phyloP scores from a whole-genome alignment of 2,888 invertebrate species.

The Camponotus fellah region DNA sequence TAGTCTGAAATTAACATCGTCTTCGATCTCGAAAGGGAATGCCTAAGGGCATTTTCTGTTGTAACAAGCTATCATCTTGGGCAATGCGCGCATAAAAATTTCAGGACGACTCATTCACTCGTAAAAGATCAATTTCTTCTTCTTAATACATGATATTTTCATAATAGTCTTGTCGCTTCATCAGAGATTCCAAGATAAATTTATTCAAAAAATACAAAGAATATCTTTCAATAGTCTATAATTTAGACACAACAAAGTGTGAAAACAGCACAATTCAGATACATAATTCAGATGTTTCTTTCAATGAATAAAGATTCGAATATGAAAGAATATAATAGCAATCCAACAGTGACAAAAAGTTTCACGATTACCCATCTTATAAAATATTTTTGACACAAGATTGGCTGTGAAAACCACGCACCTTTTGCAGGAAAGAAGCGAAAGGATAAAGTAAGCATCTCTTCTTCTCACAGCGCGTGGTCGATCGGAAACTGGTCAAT shows the following conservation, averaged over 20 bases:
- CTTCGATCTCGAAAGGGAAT: constrained; percentile 52
- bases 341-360: constrained; percentile 10
- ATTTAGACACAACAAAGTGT: constrained; percentile 2
- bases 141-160: not conserved
- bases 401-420: not conserved
- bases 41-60: constrained; percentile 54
- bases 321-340: constrained; percentile 3
- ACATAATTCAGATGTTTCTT: not conserved
- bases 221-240: not conserved
- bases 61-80: constrained; percentile 26
- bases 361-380: not conserved
- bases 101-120: not conserved
- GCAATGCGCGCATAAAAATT: constrained; percentile 37
- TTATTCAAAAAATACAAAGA: not conserved
- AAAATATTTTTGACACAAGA: not conserved
- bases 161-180: not conserved
- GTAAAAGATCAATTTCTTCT: not conserved
- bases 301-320: not conserved
- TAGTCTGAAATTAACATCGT: constrained; percentile 62
- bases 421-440: not conserved
- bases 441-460: constrained; percentile 70
- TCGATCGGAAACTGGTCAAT: constrained; percentile 61
- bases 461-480: constrained; percentile 61
- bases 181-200: not conserved
- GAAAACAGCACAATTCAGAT: not conserved